These are phyloP conservation scores for Pollenia angustigena DNA, from an alignment of 2,888 invertebrate species.

Conservation along the genomic window DNA sequence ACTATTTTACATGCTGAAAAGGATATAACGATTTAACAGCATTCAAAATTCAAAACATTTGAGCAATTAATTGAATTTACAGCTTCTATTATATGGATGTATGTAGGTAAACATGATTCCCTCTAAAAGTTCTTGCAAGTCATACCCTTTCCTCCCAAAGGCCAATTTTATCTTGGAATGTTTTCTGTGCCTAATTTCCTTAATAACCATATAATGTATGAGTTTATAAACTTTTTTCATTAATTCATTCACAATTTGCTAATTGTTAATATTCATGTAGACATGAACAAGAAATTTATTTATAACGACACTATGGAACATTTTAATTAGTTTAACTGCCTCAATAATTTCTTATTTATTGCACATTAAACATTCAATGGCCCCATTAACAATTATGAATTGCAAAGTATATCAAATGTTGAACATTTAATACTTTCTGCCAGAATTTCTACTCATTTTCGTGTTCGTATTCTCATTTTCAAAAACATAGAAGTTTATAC, in stretches of 20 bases:
- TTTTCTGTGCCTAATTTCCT: not conserved
- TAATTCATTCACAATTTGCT: not conserved
- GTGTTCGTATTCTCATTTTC: not conserved
- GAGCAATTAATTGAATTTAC: no score
- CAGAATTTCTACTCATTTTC: not conserved
- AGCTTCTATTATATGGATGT: no score
- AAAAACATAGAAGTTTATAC: constrained; percentile 2
- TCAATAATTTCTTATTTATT: constrained; percentile 66
- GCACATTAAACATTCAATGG: constrained; percentile 65
- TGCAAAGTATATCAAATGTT: constrained; percentile 51
- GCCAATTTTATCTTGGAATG: not conserved
- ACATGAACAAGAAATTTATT: constrained; percentile 9
- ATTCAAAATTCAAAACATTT: no score
- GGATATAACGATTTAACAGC: no score
- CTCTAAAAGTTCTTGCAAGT: no score
- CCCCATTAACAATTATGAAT: constrained; percentile 66
- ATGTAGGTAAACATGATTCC: no score
- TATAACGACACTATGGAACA: constrained; percentile 27
- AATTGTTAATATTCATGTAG: constrained; percentile 17
- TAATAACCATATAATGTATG: constrained; percentile 18
- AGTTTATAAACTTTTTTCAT: not conserved
- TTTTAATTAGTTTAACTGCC: constrained; percentile 67
- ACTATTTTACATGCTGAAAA: no score
- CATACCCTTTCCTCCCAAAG: not conserved
- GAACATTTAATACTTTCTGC: constrained; percentile 32